Evolutionary conservation across 2,888 invertebrate genomes (phyloP), one percentile per base, ranked within the genome.

Genomic region (Tetanocera ferruginea): DNA sequence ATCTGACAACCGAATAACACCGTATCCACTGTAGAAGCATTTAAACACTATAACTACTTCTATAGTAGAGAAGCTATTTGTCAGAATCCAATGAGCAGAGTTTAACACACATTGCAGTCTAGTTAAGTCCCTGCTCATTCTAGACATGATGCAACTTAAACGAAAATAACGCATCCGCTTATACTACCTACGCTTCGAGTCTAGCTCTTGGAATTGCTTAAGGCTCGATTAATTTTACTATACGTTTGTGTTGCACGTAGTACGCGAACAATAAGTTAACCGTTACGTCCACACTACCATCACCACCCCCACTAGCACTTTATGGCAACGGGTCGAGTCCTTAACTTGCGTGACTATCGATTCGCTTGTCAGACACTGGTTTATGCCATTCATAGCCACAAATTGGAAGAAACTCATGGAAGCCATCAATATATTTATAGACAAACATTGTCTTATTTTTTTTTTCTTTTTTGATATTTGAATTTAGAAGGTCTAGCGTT

Each of bases 331-430:
- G 52, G 55, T 67, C 37, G 55, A 67, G 43, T 67, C 67, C 66
- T 75, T 66, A 66, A 37, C 31, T n/a, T 74, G 52, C 52, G 31
- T 66, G 67, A 43, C 75, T 55, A 75, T 75, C 75, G 75, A 75
- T 75, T 75, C 66, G 64, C 17, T 51, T 67, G 6, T 67, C 37
- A 37, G 34, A 67, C 28, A 25, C 28, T 67, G 67, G 34, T 57
- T 70, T 70, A 34, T 49, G 28, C 73, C 73, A 67, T 66, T 75
- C 75, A 75, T 72, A 34, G 23, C 31, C 57, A 57, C 37, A 60
- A 43, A 43, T 43, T 43, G 43, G 11, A 43, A 43, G 43, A 43
- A 28, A 34, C 25, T 57, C 57, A 25, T 23, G n/a, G 25, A 34
- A 64, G 52, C 34, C 31, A 69, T 51, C 69, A 51, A 43, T 62